Evolutionary conservation across 2,113 vertebrate species (phyloP).

Genomic region (Brienomyrus longianalis): DNA sequence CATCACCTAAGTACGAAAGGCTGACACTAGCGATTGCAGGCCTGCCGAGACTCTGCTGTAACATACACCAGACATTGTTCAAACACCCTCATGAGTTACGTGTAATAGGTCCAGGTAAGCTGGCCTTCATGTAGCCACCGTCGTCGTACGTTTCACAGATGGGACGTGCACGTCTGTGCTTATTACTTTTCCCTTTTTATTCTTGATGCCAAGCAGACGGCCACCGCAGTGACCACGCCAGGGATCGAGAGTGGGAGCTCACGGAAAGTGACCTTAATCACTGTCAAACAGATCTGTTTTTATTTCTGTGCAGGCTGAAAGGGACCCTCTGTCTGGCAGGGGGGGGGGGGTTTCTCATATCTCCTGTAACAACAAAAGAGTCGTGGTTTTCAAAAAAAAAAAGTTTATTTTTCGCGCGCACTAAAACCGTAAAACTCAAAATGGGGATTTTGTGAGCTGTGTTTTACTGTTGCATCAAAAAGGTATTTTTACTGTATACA

Average conservation of each 20-base stretch:
- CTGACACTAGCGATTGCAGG: neutral
- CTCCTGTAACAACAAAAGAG: neutral
- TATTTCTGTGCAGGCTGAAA: neutral
- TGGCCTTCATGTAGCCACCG: neutral
- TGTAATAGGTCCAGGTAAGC: neutral
- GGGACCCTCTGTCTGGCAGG: neutral
- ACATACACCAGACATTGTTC: neutral
- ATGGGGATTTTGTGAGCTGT: neutral
- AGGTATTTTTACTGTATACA: neutral
- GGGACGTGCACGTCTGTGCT: neutral
- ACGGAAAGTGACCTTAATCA: neutral
- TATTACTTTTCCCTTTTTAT: neutral
- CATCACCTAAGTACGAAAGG: neutral
- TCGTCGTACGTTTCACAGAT: neutral
- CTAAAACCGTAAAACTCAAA: neutral
- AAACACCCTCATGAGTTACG: neutral
- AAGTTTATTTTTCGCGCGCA: neutral
- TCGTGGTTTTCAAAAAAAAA: neutral
- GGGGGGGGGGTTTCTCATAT: neutral
- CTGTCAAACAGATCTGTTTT: neutral
- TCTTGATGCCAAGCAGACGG: neutral
- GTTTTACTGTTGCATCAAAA: neutral
- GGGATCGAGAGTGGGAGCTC: neutral
- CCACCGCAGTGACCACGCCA: neutral
- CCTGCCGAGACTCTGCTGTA: neutral